Conservation (phyloP, 2,797 vertebrate genomes). For the Rousettus madagascariensis region DNA sequence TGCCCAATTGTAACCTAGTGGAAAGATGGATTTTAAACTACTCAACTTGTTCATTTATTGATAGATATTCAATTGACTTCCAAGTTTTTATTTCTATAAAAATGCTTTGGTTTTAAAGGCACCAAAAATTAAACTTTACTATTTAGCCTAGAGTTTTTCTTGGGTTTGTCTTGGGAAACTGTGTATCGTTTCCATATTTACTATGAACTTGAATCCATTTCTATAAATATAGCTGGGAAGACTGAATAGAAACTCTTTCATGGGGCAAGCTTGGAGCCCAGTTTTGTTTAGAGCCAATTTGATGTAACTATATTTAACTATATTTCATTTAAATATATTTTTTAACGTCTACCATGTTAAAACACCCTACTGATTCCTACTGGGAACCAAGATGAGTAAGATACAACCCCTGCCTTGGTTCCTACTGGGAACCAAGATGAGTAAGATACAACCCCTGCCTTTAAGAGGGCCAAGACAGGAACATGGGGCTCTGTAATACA, state of each 20-base stretch:
- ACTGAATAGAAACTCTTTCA: neutral
- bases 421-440: neutral
- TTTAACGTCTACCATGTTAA: neutral
- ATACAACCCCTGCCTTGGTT: neutral
- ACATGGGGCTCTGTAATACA: neutral
- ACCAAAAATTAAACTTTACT: neutral
- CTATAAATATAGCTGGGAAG: neutral
- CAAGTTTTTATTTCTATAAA: constrained; percentile 32
- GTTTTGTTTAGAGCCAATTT: neutral
- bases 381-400: neutral
- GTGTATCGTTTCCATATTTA: neutral
- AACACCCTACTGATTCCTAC: neutral
- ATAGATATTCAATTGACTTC: neutral
- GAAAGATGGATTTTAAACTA: neutral
- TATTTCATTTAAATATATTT: neutral
- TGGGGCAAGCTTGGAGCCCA: neutral
- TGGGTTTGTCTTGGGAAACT: neutral
- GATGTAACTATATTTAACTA: neutral
- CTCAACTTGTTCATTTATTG: neutral
- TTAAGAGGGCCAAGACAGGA: neutral
- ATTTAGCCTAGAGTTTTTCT: neutral
- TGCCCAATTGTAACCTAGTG: neutral
- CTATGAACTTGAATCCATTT: neutral
- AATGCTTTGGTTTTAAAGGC: constrained; percentile 23
- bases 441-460: neutral